These are phyloP conservation scores for Irena cyanogastra DNA, from an alignment of 2,113 vertebrate species.

Conservation along the genomic window DNA sequence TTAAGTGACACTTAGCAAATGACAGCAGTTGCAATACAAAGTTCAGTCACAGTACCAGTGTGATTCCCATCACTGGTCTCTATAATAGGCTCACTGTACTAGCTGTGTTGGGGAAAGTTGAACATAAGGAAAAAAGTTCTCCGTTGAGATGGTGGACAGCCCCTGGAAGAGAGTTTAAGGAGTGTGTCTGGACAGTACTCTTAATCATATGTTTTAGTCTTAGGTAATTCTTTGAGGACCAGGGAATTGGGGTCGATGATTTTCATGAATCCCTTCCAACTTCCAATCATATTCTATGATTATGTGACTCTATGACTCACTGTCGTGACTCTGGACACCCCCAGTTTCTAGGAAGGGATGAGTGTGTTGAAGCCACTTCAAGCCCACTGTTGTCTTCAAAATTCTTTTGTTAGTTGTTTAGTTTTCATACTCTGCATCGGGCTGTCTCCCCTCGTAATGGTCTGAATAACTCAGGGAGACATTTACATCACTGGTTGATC, in stretches of 20 bases:
- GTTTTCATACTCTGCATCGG: background rate
- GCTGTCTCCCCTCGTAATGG: background rate
- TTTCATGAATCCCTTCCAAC: background rate
- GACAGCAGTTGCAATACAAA: background rate
- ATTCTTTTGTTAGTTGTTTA: background rate
- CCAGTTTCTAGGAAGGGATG: background rate
- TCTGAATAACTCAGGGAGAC: background rate
- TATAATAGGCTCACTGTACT: background rate
- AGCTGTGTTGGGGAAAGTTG: background rate
- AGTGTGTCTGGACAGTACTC: rapidly evolving
- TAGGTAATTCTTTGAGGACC: background rate
- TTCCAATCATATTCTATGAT: background rate
- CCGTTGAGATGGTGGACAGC: background rate
- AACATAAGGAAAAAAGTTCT: background rate
- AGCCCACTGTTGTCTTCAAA: background rate
- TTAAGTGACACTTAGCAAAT: background rate
- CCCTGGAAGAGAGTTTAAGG: background rate
- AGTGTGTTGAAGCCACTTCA: background rate
- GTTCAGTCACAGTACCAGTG: background rate
- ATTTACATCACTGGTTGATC: background rate
- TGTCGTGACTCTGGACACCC: background rate
- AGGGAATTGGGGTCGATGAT: rapidly evolving
- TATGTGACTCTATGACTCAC: background rate
- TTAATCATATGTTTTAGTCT: background rate
- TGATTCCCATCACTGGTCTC: background rate